Percentiles rank a stretch among this genome's conserved stretches.
phyloP scores from a whole-genome alignment of 2,113 vertebrate species.

The Calidris pygmaea region DNA sequence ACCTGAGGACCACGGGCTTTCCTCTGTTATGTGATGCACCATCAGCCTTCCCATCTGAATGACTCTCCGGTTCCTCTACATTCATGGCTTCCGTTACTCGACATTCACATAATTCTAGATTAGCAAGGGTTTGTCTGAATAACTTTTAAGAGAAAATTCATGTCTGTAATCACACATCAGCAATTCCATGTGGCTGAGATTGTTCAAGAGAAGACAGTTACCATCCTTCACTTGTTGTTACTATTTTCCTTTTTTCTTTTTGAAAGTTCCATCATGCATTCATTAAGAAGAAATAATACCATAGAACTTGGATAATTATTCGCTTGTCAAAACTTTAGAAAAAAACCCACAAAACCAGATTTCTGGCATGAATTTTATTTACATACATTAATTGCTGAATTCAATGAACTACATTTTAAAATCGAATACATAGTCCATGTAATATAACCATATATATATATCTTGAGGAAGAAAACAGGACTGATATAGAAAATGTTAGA shows the following conservation, averaged over 20 bases:
- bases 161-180: neutral
- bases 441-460: neutral
- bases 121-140: neutral
- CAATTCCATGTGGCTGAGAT: accelerated
- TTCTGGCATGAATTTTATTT: neutral
- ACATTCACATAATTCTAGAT: neutral
- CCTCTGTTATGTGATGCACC: neutral
- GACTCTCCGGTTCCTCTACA: neutral
- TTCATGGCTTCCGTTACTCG: neutral
- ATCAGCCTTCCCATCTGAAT: neutral
- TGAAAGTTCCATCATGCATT: neutral
- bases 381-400: neutral
- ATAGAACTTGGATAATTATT: neutral
- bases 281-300: neutral
- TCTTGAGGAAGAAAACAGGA: neutral
- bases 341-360: neutral
- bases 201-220: neutral
- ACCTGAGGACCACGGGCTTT: neutral
- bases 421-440: neutral
- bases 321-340: neutral
- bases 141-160: neutral
- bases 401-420: neutral
- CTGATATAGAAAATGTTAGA: neutral
- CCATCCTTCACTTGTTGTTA: neutral
- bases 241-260: neutral